Evolutionary conservation across 2,113 vertebrate genomes (phyloP).

Genomic region (Sylvietta virens): DNA sequence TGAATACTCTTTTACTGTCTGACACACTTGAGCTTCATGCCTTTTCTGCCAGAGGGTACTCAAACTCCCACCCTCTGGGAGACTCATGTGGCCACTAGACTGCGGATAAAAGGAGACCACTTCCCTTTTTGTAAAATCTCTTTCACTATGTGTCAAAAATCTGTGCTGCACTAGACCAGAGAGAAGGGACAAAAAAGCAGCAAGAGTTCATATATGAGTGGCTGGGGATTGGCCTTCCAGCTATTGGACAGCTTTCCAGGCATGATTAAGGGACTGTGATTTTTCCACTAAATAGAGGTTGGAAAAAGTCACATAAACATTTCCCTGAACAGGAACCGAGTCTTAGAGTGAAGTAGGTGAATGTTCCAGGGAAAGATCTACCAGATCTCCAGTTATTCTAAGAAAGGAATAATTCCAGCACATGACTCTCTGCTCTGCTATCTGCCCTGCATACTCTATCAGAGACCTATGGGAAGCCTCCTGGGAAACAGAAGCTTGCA

Average conservation of each 20-base stretch:
- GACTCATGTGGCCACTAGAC: not conserved
- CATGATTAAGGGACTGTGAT: not conserved
- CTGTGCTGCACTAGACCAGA: not conserved
- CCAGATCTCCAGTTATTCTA: not conserved
- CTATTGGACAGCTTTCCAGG: not conserved
- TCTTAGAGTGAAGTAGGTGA: not conserved
- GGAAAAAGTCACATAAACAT: not conserved
- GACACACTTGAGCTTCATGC: not conserved
- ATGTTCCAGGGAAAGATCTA: not conserved
- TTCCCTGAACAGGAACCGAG: not conserved
- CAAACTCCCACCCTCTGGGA: not conserved
- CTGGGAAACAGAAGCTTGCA: not conserved
- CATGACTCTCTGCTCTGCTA: not conserved
- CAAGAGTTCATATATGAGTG: not conserved
- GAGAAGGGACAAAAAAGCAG: not conserved
- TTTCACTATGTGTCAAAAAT: not conserved
- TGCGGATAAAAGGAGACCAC: fast-evolving
- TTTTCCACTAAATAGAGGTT: not conserved
- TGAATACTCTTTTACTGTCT: not conserved
- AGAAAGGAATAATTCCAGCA: not conserved
- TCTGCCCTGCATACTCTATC: not conserved
- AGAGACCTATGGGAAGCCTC: not conserved
- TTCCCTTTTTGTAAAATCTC: not conserved
- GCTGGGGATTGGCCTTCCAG: not conserved
- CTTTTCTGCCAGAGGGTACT: not conserved